phyloP scores from a whole-genome alignment of 2,797 vertebrate species.

The Simalia tracyae region DNA sequence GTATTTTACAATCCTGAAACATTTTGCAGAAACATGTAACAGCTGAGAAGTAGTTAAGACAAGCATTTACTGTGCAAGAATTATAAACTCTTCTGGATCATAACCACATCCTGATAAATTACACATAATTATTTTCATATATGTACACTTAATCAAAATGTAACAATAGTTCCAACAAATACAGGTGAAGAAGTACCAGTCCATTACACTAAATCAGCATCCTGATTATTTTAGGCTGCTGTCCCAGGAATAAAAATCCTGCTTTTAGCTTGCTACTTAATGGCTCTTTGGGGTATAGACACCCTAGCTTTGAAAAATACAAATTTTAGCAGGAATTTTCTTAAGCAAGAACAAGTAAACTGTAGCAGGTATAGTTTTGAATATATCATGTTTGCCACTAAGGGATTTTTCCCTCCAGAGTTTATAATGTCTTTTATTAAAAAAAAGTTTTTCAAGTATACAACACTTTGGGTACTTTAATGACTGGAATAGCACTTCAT shows the following conservation, averaged over 20 bases:
- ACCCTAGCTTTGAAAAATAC: conserved; percentile 1
- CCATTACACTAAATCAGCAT: conserved; percentile 30
- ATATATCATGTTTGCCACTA: background rate
- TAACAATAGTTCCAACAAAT: conserved; percentile 20
- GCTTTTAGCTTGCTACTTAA: conserved; percentile 21
- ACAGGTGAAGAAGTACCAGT: conserved; percentile 10
- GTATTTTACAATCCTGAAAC: background rate
- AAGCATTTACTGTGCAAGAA: background rate
- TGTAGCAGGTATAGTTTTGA: background rate
- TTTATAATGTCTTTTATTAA: conserved; percentile 13
- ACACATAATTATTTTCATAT: conserved; percentile 30
- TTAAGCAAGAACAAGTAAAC: conserved; percentile 14
- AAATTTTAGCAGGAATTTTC: conserved; percentile 18
- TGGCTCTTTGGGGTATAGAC: background rate
- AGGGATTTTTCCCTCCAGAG: background rate
- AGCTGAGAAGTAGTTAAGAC: background rate
- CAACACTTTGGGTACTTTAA: accelerated
- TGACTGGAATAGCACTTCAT: background rate
- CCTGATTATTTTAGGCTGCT: conserved; percentile 10
- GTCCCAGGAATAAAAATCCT: conserved; percentile 10
- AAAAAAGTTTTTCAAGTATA: conserved; percentile 4
- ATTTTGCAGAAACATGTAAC: background rate
- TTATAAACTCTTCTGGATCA: accelerated
- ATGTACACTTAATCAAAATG: conserved; percentile 38
- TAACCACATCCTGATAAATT: background rate